Base-by-base conservation (phyloP, 1,140 invertebrate genomes). In the Aricia agestis region DNA sequence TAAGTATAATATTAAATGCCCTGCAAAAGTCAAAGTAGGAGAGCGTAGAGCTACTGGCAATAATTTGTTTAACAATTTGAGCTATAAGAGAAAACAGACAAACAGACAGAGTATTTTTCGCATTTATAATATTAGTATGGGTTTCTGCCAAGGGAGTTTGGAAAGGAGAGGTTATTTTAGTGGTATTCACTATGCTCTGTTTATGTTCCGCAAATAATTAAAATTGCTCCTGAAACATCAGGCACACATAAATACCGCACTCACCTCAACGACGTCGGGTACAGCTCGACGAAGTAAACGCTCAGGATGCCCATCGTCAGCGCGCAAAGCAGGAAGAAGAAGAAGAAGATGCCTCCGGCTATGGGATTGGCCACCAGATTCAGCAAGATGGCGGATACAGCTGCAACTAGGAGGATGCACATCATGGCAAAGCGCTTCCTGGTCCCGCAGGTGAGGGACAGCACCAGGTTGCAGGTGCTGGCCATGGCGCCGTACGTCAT, bases 261-360 rank as follows among this genome's bases (percentile, higher is more conserved):
- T 80, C 19, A 91, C 89, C 87, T 89, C 31, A 90, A 73, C 70
- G 86, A 87, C 59, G 89, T 91, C 15, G 89, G 87, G 71, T 91
- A 91, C 9, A 91, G 74, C 70, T 91, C 89, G 25, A 91, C 87
- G 66, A 91, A 91, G 66, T 91, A 91, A 0, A 91, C 89, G 59
- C 89, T 91, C 15, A 91, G 69, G 0, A 91, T 79, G 1, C 89
- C 89, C 89, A 91, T 91, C 0, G 84, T 82, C 3, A 91, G 78
- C 0, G 89, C 89, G 66, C 85, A 86, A 17, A 91, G 71, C 3
- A 91, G 74, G 67, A 91, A 91, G 67, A 91, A 76, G 82, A 89
- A 91, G 79, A 90, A 91, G 73, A 90, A 89, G 6, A 91, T 80
- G 6, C 85, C 89, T 0, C 89, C 89, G 74, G 87, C 89, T 2